Evolutionary conservation across 2,113 vertebrate genomes (phyloP).

Genomic region (Nipponia nippon): DNA sequence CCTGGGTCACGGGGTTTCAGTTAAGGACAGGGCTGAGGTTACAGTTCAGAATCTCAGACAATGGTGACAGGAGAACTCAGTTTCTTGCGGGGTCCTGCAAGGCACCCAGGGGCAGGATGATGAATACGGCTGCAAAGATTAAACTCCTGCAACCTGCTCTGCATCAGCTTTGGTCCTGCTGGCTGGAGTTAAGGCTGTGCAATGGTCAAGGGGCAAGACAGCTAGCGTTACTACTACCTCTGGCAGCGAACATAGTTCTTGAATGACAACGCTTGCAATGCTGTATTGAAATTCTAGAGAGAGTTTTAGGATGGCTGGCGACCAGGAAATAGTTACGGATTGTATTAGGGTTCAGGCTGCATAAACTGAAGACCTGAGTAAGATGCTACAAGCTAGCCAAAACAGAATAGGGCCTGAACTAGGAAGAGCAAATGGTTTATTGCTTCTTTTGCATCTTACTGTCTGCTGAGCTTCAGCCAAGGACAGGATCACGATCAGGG

Average conservation of each 20-base stretch:
- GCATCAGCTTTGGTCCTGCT: not conserved
- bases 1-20: not conserved
- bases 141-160: not conserved
- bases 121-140: not conserved
- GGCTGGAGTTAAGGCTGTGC: not conserved
- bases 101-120: not conserved
- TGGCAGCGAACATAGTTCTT: rapidly evolving
- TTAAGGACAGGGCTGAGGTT: not conserved
- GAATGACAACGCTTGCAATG: not conserved
- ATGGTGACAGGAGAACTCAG: rapidly evolving
- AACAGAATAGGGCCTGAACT: not conserved
- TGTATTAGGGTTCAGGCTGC: not conserved
- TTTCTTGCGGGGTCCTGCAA: not conserved
- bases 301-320: not conserved
- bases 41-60: not conserved
- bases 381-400: not conserved
- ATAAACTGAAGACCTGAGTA: not conserved
- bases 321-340: not conserved
- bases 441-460: not conserved
- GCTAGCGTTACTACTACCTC: not conserved
- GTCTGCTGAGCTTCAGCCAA: not conserved
- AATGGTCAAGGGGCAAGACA: not conserved
- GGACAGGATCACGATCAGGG: not conserved
- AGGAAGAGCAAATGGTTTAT: not conserved
- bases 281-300: not conserved